Conservation (phyloP, 2,797 vertebrate species). For the Myioborus miniatus region DNA sequence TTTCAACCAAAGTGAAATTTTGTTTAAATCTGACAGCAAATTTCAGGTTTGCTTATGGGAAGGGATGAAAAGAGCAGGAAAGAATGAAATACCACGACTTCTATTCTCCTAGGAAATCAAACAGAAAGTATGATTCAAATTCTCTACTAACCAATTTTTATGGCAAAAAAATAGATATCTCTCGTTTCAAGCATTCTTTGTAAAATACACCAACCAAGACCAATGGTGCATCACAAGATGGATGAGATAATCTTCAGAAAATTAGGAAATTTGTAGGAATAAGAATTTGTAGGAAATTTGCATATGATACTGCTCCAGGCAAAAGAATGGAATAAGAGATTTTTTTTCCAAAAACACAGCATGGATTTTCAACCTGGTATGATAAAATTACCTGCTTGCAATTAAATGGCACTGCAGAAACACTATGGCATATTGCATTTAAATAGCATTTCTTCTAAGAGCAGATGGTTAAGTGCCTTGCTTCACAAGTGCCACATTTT, state of each 20-base stretch:
- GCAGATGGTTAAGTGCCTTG: not conserved
- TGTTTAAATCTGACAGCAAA: not conserved
- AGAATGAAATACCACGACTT: not conserved
- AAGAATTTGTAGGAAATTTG: not conserved
- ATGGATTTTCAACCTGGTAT: not conserved
- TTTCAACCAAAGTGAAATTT: not conserved
- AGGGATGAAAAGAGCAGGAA: not conserved
- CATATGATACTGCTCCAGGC: not conserved
- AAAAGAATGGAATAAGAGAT: not conserved
- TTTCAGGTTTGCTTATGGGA: not conserved
- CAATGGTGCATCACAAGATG: not conserved
- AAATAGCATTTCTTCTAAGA: not conserved
- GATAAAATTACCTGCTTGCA: not conserved
- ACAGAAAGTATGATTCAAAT: not conserved
- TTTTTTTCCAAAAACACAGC: not conserved
- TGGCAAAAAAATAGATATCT: rapidly evolving
- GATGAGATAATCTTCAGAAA: not conserved
- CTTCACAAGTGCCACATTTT: not conserved
- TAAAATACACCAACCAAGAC: not conserved
- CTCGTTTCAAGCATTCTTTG: not conserved
- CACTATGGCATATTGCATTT: not conserved
- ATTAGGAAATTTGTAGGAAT: not conserved
- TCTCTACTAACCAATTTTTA: not conserved
- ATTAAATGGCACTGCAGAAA: not conserved
- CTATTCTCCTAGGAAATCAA: not conserved